These are phyloP conservation scores for Ceraclea dissimilis DNA, from an alignment of 2,888 invertebrate species.

Conservation along the genomic window DNA sequence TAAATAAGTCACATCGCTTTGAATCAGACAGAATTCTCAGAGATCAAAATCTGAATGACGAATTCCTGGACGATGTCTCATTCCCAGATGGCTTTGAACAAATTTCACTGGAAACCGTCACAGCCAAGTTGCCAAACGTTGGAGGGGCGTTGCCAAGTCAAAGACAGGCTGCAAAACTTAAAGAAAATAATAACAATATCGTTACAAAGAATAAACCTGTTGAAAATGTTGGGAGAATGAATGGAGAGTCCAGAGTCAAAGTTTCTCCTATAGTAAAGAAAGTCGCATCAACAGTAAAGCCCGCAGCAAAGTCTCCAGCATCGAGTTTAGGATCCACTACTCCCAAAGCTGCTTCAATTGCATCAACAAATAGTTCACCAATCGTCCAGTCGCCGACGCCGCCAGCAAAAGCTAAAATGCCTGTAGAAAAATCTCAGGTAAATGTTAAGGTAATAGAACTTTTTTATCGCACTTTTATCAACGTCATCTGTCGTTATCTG, in stretches of 20 bases:
- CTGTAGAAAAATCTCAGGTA: constrained; percentile 2
- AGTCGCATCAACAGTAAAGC: not conserved
- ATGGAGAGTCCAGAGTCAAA: constrained; percentile 8
- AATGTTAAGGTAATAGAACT: not conserved
- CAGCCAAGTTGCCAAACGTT: constrained; percentile 36
- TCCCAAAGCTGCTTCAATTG: not conserved
- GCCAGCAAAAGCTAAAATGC: constrained; percentile 11
- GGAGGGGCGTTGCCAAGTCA: constrained; percentile 37
- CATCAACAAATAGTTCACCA: not conserved
- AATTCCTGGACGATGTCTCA: constrained; percentile 39
- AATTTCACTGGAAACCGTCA: constrained; percentile 32
- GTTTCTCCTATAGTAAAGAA: not conserved
- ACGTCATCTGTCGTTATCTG: no score
- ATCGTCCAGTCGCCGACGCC: not conserved
- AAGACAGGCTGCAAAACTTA: constrained; percentile 23
- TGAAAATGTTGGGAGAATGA: not conserved
- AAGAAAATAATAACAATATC: constrained; percentile 7
- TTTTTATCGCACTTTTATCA: no score
- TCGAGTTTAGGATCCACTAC: not conserved
- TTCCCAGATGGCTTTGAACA: constrained; percentile 33
- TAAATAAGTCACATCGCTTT: constrained; percentile 22
- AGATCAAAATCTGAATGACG: constrained; percentile 36
- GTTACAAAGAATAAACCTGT: constrained; percentile 5
- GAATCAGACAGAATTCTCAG: constrained; percentile 38
- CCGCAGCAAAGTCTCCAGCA: not conserved